Base-by-base conservation (phyloP, 2,888 invertebrate genomes). In the Ophioninae sp. region DNA sequence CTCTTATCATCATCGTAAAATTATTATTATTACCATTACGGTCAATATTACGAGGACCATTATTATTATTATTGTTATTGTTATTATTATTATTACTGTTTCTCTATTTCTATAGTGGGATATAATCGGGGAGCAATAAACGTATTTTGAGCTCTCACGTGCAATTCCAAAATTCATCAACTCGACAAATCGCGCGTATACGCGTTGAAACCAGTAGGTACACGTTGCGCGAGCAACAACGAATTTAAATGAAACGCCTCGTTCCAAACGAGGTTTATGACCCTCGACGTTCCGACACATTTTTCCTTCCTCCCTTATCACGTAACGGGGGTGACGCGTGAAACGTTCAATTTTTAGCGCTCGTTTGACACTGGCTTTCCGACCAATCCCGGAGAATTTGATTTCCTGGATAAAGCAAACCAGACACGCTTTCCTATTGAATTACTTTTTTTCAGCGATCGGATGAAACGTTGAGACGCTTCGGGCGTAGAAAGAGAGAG, bases 161-260 rank as follows among this genome's bases (percentile, higher is more conserved):
- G 8, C 37, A 65, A 65, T 65, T 39, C 1, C 3, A 7, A 9
- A 65, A 65, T 44, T 13, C 41, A 6, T 23, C 37, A 59, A 59
- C 22, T 6, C n/a, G 5, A n/a, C 20, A 37, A 3, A 30, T 30
- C 30, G 30, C 30, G 30, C 30, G 10, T 69, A 23, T 6, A 51
- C 67, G n/a, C 56, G n/a, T 44, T 37, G 20, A 58, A 58, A 37
- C 44, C n/a, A 64, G 56, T 17, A 41, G 13, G 13, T 51, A n/a
- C 20, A 64, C 61, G 59, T 69, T 64, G 69, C 13, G 13, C 74
- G 59, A 71, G 63, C 59, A 44, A 41, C 41, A 64, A 64, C 69
- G 74, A 79, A 82, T 82, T 74, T 44, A 56, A 82, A 82, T 71
- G 17, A 79, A 79, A 78, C 58, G 23, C 61, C 72, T 63, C 77